A percentile compares a stretch with the other conserved stretches of the same genome.
Evolutionary conservation across 1,140 invertebrate genomes (phyloP).

Genomic region (Bombus turneri): DNA sequence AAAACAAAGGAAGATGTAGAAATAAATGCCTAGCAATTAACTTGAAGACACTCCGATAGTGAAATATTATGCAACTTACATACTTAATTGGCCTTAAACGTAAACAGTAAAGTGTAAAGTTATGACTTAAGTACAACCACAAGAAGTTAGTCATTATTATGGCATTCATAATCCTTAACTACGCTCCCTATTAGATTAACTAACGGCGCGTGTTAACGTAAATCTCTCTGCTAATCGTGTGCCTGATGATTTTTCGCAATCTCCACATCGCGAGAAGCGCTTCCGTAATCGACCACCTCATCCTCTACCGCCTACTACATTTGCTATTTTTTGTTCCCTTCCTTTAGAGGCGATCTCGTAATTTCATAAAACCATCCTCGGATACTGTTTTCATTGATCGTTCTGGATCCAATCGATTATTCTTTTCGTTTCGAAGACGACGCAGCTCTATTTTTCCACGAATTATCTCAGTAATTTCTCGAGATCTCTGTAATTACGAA

Average conservation of each 20-base stretch:
- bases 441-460: too few relatives aligned
- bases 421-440: background rate
- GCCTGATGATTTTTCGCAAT: constrained; percentile 41
- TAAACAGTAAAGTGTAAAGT: constrained; percentile 75
- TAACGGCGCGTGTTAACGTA: constrained; percentile 52
- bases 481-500: background rate
- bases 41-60: constrained; percentile 64
- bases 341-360: background rate
- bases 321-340: background rate
- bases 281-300: background rate
- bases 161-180: constrained; percentile 80
- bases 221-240: constrained; percentile 30
- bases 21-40: constrained; percentile 45
- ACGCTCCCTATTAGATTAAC: constrained; percentile 53
- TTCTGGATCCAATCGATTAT: background rate
- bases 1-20: background rate
- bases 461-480: background rate
- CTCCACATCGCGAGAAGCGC: constrained; percentile 10
- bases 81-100: constrained; percentile 68
- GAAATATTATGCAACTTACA: constrained; percentile 71
- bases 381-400: background rate
- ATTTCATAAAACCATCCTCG: background rate
- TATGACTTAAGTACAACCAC: constrained; percentile 83
- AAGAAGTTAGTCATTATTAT: constrained; percentile 82
- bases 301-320: background rate